Percentiles rank a stretch among this genome's conserved stretches.
phyloP scores from a whole-genome alignment of 2,113 vertebrate genomes.

The Sander vitreus region DNA sequence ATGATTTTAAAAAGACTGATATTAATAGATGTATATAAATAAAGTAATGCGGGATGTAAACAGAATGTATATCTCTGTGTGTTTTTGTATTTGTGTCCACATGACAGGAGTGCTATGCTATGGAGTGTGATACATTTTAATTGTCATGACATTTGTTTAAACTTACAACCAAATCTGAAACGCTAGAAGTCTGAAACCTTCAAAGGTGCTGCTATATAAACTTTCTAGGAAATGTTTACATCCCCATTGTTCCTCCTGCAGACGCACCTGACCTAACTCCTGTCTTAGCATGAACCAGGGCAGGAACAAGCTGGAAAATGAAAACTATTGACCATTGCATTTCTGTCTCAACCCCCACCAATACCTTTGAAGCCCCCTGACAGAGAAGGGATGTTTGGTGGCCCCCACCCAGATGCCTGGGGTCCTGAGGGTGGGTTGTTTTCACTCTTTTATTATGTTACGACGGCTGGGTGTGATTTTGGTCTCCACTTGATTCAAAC shows the following conservation, averaged over 20 bases:
- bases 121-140: not conserved
- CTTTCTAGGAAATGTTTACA: not conserved
- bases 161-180: not conserved
- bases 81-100: not conserved
- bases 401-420: constrained; percentile 58
- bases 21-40: constrained; percentile 41
- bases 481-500: constrained; percentile 68
- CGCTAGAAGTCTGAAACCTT: not conserved
- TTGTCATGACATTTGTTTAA: not conserved
- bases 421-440: constrained; percentile 59
- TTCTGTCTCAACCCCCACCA: not conserved
- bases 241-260: constrained; percentile 14
- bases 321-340: constrained; percentile 6
- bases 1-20: constrained; percentile 42
- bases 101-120: not conserved
- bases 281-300: constrained; percentile 1
- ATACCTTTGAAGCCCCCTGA: constrained; percentile 67
- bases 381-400: constrained; percentile 69
- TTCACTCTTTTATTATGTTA: constrained; percentile 43
- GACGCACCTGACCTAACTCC: not conserved
- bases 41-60: constrained; percentile 43
- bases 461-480: constrained; percentile 43
- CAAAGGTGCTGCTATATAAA: not conserved
- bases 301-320: constrained; percentile 19
- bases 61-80: not conserved